phyloP scores from a whole-genome alignment of 2,888 invertebrate species.

The Uloborus plumipes region DNA sequence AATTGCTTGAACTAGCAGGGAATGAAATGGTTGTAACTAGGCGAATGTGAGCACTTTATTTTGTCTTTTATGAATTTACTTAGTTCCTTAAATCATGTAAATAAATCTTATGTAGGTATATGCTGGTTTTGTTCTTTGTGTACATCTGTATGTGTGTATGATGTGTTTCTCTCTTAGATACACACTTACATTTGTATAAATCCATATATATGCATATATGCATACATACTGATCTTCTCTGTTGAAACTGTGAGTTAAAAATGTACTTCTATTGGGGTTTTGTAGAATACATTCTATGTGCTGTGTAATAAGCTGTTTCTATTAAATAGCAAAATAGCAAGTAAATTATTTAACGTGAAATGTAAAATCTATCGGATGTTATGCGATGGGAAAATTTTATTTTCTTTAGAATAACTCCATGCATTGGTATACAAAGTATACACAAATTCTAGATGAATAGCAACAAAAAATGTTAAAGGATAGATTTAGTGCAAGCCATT shows the following conservation, averaged over 20 bases:
- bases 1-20: slow-evolving; percentile 15
- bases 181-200: slow-evolving; percentile 7
- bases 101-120: slow-evolving; percentile 28
- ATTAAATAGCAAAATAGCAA: slow-evolving; percentile 30
- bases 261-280: slow-evolving; percentile 39
- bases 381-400: slow-evolving; percentile 60
- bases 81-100: slow-evolving; percentile 52
- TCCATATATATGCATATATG: slow-evolving; percentile 19
- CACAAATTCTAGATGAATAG: slow-evolving; percentile 51
- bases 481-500: slow-evolving; percentile 37
- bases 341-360: slow-evolving; percentile 47
- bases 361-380: slow-evolving; percentile 59
- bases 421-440: slow-evolving; percentile 36
- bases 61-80: slow-evolving; percentile 44
- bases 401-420: slow-evolving; percentile 49
- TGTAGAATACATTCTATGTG: slow-evolving; percentile 43
- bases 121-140: slow-evolving; percentile 42
- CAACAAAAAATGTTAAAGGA: slow-evolving; percentile 29
- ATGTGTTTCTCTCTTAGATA: background rate
- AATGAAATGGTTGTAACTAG: slow-evolving; percentile 13
- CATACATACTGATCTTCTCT: slow-evolving; percentile 38
- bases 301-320: slow-evolving; percentile 41
- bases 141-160: slow-evolving; percentile 36
- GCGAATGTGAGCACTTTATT: slow-evolving; percentile 44
- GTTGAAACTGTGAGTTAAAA: slow-evolving; percentile 35